Percentiles rank a stretch among this genome's conserved stretches.
These are phyloP conservation scores for Nephrotoma guestfalica DNA, from an alignment of 2,888 invertebrate species.

Conservation along the genomic window DNA sequence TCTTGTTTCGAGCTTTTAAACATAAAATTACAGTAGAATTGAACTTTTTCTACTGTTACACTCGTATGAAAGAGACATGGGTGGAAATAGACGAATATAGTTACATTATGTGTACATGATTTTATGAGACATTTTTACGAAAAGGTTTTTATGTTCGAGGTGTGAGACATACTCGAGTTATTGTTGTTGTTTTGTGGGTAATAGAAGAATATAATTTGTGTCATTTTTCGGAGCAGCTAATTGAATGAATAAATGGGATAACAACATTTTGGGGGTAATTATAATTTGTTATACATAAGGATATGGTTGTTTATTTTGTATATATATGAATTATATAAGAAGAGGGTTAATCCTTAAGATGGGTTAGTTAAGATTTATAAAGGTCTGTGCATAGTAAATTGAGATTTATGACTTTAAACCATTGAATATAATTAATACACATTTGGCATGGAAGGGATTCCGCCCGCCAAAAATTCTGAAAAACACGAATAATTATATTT, in stretches of 20 bases:
- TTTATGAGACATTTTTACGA: not conserved
- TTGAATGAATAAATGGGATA: not conserved
- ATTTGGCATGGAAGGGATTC: not conserved
- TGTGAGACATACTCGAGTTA: not conserved
- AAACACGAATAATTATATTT: not conserved
- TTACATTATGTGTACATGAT: not conserved
- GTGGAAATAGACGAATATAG: not conserved
- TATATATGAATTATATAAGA: not conserved
- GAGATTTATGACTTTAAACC: not conserved
- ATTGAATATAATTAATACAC: not conserved
- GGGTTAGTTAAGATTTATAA: not conserved
- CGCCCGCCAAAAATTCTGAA: not conserved
- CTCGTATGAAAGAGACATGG: not conserved
- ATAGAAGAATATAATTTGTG: not conserved
- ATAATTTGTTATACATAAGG: not conserved
- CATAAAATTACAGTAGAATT: not conserved
- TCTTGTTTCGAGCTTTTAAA: not conserved
- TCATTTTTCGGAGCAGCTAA: not conserved
- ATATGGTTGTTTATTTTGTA: not conserved
- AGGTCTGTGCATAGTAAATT: not conserved
- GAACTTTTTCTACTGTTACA: not conserved
- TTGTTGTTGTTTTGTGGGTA: not conserved
- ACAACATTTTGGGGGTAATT: not conserved
- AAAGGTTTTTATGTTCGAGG: not conserved
- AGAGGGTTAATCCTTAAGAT: not conserved